Conservation (phyloP, 2,797 vertebrate genomes). For the Enteromius radiatus region DNA sequence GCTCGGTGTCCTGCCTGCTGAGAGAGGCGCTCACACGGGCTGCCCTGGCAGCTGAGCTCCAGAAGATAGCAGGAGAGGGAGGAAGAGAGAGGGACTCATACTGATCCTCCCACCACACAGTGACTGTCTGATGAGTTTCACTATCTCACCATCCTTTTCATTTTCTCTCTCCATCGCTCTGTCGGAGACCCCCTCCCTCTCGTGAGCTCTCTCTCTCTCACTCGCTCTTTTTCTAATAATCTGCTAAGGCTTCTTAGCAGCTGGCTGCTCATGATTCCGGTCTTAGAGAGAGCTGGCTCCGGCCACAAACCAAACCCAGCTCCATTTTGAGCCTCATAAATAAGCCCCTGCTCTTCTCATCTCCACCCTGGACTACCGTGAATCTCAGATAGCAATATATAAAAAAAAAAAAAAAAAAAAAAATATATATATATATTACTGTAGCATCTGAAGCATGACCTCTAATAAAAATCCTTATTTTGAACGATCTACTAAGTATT, state of each 20-base stretch:
- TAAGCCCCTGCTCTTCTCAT: slow-evolving; percentile 71
- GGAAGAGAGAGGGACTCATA: slow-evolving; percentile 68
- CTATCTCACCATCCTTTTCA: slow-evolving; percentile 65
- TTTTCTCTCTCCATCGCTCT: slow-evolving; percentile 58
- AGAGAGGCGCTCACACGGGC: slow-evolving; percentile 63
- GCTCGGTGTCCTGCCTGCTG: slow-evolving; percentile 53
- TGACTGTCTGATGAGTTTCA: slow-evolving; percentile 75
- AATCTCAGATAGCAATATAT: slow-evolving; percentile 59
- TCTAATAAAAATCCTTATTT: not conserved
- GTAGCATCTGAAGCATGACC: not conserved
- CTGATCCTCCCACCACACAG: slow-evolving; percentile 76
- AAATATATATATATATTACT: not conserved
- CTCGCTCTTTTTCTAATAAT: slow-evolving; percentile 80
- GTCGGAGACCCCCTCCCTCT: slow-evolving; percentile 53
- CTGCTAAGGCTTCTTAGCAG: slow-evolving; percentile 83
- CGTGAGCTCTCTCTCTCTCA: slow-evolving; percentile 22
- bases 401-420: not conserved
- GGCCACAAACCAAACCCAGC: slow-evolving; percentile 76
- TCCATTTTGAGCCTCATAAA: slow-evolving; percentile 78
- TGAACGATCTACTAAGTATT: not conserved
- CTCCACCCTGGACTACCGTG: slow-evolving; percentile 65
- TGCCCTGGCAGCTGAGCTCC: slow-evolving; percentile 73
- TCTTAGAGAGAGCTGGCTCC: slow-evolving; percentile 81
- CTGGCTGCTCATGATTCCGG: slow-evolving; percentile 83
- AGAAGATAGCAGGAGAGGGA: slow-evolving; percentile 62